Conservation (phyloP, 2,113 vertebrate species). For the Strix uralensis region DNA sequence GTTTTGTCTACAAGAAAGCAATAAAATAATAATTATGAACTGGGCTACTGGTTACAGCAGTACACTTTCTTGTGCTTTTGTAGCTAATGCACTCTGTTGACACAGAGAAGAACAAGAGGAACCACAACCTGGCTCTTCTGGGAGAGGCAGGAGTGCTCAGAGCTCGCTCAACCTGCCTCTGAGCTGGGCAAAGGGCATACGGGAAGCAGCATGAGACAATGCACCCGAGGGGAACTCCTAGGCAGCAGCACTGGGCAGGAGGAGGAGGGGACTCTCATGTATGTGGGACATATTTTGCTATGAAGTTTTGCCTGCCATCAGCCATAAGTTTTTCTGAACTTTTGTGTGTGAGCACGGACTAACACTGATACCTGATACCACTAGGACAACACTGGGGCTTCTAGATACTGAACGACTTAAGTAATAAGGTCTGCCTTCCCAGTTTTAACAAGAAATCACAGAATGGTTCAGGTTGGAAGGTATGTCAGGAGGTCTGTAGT, state of each 20-base stretch:
- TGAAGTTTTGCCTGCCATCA: not conserved
- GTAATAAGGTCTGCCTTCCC: not conserved
- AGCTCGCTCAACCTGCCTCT: not conserved
- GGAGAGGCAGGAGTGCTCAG: not conserved
- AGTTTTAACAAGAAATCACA: not conserved
- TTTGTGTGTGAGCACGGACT: not conserved
- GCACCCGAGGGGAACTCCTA: not conserved
- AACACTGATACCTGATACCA: not conserved
- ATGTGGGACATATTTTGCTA: not conserved
- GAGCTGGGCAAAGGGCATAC: not conserved
- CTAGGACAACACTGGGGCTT: not conserved
- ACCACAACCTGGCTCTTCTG: not conserved
- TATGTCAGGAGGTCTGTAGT: not conserved
- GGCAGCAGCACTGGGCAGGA: accelerated
- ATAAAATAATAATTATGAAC: constrained; percentile 3
- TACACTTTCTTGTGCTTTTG: not conserved
- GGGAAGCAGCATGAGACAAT: not conserved
- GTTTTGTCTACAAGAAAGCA: constrained; percentile 8
- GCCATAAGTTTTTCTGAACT: not conserved
- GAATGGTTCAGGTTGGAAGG: not conserved
- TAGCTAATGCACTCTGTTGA: not conserved
- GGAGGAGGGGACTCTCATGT: not conserved
- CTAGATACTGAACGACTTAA: not conserved
- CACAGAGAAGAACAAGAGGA: not conserved
- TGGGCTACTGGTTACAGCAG: not conserved